These are phyloP conservation scores for Aleadryas rufinucha DNA, from an alignment of 2,113 vertebrate genomes.

Conservation along the genomic window DNA sequence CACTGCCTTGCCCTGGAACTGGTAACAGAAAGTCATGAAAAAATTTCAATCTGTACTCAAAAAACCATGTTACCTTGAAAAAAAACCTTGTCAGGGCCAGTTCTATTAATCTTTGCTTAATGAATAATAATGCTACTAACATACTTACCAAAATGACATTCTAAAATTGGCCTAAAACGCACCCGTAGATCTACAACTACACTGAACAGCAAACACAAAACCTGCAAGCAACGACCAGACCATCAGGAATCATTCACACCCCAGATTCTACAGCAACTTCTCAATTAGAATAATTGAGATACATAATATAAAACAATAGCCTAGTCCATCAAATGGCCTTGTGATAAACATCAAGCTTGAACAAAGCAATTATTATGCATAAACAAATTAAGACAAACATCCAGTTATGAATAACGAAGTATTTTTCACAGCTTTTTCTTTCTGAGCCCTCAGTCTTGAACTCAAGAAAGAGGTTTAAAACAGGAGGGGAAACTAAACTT, in stretches of 20 bases:
- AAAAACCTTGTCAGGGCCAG: not conserved
- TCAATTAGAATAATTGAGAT: not conserved
- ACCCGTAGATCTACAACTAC: not conserved
- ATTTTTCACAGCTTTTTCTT: not conserved
- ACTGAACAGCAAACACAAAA: not conserved
- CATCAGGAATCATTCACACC: not conserved
- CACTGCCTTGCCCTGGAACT: not conserved
- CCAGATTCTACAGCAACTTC: not conserved
- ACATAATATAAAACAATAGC: not conserved
- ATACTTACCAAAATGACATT: not conserved
- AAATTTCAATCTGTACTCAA: not conserved
- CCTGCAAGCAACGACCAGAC: not conserved
- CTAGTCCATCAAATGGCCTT: not conserved
- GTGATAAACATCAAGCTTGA: not conserved
- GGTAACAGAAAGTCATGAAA: not conserved
- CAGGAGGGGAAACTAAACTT: not conserved
- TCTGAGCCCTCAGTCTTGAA: not conserved
- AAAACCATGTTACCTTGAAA: not conserved
- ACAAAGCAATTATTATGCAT: not conserved
- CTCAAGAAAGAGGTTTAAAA: not conserved
- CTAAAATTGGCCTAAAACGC: not conserved
- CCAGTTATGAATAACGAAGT: not conserved
- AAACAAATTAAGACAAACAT: not conserved
- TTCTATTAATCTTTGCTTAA: not conserved
- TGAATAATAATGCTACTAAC: not conserved